Conservation (phyloP, 2,888 invertebrate genomes). For the Patella depressa region DNA sequence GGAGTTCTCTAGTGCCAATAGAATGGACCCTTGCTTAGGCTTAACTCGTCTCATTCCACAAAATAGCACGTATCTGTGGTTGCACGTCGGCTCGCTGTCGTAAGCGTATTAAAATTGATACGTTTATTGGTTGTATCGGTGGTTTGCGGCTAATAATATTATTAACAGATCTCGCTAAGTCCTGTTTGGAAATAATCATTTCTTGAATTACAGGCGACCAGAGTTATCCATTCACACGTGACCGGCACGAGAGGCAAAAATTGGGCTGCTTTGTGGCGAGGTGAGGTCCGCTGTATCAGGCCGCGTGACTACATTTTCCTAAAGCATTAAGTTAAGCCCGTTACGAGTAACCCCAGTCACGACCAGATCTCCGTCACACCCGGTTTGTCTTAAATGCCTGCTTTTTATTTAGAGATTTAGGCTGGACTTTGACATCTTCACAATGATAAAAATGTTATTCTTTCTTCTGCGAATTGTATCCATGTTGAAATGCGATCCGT, state of each 20-base stretch:
- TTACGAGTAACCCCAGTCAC: not conserved
- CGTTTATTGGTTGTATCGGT: too few relatives aligned
- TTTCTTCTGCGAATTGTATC: not conserved
- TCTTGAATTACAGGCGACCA: not conserved
- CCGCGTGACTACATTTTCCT: conserved; percentile 18
- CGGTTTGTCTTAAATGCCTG: not conserved
- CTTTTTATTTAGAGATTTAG: not conserved
- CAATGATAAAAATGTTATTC: too few relatives aligned
- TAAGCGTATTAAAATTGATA: too few relatives aligned
- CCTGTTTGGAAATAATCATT: conserved; percentile 1
- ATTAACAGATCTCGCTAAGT: not conserved
- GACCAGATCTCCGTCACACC: not conserved
- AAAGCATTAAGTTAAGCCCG: conserved; percentile 14
- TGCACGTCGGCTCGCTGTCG: too few relatives aligned
- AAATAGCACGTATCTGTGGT: too few relatives aligned
- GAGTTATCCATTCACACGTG: not conserved
- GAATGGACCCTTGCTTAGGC: too few relatives aligned
- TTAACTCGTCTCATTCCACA: too few relatives aligned
- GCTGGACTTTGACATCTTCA: too few relatives aligned
- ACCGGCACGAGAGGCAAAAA: not conserved
- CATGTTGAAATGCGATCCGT: not conserved
- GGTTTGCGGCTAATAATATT: too few relatives aligned
- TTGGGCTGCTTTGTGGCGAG: not conserved
- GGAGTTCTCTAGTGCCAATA: too few relatives aligned
- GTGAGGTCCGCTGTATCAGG: not conserved